Conservation (phyloP, 2,113 vertebrate genomes). For the Tragelaphus imberbis region DNA sequence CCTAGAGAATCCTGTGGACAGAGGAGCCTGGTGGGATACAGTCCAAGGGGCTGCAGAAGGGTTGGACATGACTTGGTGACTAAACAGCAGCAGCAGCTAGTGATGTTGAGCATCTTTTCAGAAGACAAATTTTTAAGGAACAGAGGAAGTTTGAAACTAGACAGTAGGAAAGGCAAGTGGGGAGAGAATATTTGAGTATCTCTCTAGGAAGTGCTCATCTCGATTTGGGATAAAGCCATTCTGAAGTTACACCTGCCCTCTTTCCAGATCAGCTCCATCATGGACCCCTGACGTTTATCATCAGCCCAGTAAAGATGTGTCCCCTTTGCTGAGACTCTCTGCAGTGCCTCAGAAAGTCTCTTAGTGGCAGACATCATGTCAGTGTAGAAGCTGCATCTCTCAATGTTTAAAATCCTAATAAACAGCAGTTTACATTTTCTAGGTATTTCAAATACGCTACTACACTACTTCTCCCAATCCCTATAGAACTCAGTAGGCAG, state of each 20-base stretch:
- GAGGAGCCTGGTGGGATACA: not conserved
- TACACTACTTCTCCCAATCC: not conserved
- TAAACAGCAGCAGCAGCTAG: not conserved
- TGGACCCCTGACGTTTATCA: accelerated
- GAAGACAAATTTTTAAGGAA: not conserved
- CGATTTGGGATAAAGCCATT: not conserved
- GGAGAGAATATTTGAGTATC: not conserved
- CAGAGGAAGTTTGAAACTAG: not conserved
- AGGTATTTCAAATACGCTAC: not conserved
- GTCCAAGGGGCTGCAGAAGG: not conserved
- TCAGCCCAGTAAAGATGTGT: not conserved
- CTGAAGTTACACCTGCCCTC: not conserved
- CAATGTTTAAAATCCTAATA: not conserved
- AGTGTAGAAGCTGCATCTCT: not conserved
- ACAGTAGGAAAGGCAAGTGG: not conserved
- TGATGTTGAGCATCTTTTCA: not conserved
- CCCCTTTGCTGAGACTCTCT: not conserved
- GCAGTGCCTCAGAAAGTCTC: not conserved
- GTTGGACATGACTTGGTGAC: not conserved
- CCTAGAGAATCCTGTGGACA: not conserved
- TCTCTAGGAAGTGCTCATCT: not conserved
- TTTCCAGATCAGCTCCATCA: not conserved
- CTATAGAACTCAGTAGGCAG: not conserved
- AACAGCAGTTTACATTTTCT: not conserved
- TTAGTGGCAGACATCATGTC: not conserved